Conservation (phyloP, 1,140 invertebrate species). For the Mya arenaria region DNA sequence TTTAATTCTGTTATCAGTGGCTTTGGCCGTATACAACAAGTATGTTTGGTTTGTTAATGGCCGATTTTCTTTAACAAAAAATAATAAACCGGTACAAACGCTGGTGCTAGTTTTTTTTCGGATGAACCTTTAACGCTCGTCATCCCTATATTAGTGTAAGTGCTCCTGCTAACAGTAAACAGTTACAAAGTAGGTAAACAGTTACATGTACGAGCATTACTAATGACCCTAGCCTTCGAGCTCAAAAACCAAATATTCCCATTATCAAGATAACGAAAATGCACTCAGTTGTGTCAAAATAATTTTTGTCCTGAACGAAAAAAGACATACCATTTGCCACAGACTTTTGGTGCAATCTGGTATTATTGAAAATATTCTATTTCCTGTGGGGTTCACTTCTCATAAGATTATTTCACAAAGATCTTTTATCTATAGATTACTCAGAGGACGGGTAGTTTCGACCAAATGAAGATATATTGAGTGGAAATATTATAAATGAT, state of each 20-base stretch:
- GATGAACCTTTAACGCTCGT: constrained; percentile 34
- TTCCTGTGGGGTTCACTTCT: constrained; percentile 58
- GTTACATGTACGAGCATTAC: constrained; percentile 1
- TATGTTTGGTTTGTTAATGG: constrained; percentile 30
- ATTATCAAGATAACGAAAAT: constrained; percentile 40
- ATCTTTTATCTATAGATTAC: too few species aligned
- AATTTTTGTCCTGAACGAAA: constrained; percentile 61
- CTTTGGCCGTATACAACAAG: constrained; percentile 10
- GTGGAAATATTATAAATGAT: too few species aligned
- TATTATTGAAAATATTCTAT: constrained; percentile 59
- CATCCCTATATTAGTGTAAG: constrained; percentile 16
- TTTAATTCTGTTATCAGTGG: neutral
- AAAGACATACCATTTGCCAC: constrained; percentile 30
- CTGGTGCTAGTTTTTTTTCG: constrained; percentile 32
- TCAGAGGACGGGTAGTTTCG: too few species aligned
- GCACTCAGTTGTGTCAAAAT: constrained; percentile 35
- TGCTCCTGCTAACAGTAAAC: constrained; percentile 30
- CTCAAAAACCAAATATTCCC: constrained; percentile 3
- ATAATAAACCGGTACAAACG: constrained; percentile 2
- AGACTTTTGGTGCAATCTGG: constrained; percentile 17
- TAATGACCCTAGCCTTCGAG: constrained; percentile 58
- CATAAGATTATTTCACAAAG: too few species aligned
- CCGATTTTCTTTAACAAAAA: constrained; percentile 14
- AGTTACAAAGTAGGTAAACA: constrained; percentile 18
- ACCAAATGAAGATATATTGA: too few species aligned